phyloP scores from a whole-genome alignment of 2,888 invertebrate species.

The Macropis europaea region DNA sequence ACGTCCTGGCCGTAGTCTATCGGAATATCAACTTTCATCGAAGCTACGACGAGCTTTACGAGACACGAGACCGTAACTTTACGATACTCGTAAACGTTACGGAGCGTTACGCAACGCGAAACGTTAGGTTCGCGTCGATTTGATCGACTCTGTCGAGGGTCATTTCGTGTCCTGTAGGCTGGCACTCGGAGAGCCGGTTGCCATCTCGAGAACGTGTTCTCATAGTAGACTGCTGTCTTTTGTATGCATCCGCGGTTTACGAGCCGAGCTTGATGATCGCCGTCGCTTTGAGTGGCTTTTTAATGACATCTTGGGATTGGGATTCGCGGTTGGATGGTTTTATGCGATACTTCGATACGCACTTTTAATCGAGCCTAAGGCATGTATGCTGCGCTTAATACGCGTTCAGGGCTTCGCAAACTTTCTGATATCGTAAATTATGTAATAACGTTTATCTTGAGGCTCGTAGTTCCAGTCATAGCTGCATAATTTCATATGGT shows the following conservation, averaged over 20 bases:
- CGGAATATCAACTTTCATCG: constrained; percentile 3
- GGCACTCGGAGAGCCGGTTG: constrained; percentile 2
- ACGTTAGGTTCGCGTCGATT: constrained; percentile 7
- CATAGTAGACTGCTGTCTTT: not conserved
- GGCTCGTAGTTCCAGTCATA: too few relatives aligned
- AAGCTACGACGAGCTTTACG: not conserved
- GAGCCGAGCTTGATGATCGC: constrained; percentile 14
- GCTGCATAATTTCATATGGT: too few relatives aligned
- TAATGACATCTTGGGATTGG: not conserved
- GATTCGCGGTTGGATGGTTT: not conserved
- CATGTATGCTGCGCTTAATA: not conserved
- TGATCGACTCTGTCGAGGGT: constrained; percentile 1
- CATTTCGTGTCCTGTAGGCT: not conserved
- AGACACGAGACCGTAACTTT: not conserved
- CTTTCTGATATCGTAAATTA: not conserved
- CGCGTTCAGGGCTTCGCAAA: not conserved
- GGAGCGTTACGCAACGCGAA: not conserved
- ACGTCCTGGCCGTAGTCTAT: constrained; percentile 5
- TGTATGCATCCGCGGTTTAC: not conserved
- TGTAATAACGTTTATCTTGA: constrained; percentile 6
- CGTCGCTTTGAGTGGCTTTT: not conserved
- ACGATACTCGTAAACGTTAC: constrained; percentile 2
- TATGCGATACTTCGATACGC: not conserved
- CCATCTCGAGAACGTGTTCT: not conserved
- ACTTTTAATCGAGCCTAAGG: not conserved